These are phyloP conservation scores for Trachelus troglodyta DNA, from an alignment of 2,888 invertebrate genomes.

Conservation along the genomic window DNA sequence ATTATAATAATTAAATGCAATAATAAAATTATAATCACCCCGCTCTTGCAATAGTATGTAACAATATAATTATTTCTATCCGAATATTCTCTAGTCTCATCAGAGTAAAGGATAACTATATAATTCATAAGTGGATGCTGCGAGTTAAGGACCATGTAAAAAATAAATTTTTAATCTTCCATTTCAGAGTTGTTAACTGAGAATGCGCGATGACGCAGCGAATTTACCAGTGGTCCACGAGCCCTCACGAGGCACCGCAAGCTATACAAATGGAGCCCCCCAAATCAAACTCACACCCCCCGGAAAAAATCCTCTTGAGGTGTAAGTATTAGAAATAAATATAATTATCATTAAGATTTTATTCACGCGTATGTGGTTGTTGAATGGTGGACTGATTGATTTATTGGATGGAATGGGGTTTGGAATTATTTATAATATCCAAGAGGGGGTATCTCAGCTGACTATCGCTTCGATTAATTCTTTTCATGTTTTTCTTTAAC, in stretches of 20 bases:
- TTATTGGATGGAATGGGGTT: not conserved
- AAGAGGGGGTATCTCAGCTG: not conserved
- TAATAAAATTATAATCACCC: too few relatives aligned
- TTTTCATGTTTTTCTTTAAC: not conserved
- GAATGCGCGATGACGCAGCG: slow-evolving; percentile 65
- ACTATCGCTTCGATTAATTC: not conserved
- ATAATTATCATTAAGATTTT: not conserved
- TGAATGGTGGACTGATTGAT: not conserved
- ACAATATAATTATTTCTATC: not conserved
- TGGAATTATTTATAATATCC: not conserved
- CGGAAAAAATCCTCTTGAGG: slow-evolving; percentile 60
- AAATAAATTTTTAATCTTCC: slow-evolving; percentile 20
- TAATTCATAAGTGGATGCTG: not conserved
- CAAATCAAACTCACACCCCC: slow-evolving; percentile 55
- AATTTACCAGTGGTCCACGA: slow-evolving; percentile 63
- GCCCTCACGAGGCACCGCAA: slow-evolving; percentile 57
- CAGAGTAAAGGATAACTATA: not conserved
- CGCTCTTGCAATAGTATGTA: not conserved
- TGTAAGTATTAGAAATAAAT: slow-evolving; percentile 50
- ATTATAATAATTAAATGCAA: not conserved
- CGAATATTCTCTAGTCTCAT: not conserved
- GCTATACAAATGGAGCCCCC: slow-evolving; percentile 61
- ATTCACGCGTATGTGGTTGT: not conserved
- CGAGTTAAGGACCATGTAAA: not conserved
- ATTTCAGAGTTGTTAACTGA: slow-evolving; percentile 62